Conservation (phyloP, 2,797 vertebrate genomes). For the Clarias fuscus region DNA sequence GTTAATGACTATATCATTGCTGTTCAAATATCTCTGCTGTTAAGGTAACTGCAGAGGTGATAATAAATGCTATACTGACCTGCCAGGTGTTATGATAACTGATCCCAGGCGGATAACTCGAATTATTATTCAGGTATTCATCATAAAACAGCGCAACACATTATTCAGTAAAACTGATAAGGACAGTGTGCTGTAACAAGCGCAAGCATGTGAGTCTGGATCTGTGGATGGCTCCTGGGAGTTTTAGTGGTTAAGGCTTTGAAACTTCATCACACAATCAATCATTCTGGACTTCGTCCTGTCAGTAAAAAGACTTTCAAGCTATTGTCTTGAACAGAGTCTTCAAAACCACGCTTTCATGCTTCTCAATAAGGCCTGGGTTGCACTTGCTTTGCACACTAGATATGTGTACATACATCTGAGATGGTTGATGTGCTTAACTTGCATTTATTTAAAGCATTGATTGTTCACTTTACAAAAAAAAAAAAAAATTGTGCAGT, state of each 20-base stretch:
- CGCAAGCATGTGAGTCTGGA: background rate
- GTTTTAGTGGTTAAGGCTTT: background rate
- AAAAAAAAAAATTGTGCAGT: background rate
- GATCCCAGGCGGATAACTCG: background rate
- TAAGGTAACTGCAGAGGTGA: background rate
- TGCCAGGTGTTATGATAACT: background rate
- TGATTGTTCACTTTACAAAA: too few species aligned
- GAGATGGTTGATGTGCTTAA: background rate
- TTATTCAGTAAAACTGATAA: background rate
- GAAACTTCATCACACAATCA: background rate
- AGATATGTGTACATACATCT: background rate
- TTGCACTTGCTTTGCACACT: background rate
- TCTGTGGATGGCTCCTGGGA: background rate
- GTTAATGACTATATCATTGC: background rate
- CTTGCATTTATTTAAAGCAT: background rate
- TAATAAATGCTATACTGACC: background rate
- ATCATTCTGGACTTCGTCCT: background rate
- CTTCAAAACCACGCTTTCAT: background rate
- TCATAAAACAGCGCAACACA: background rate
- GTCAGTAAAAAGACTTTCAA: background rate
- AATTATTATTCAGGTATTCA: background rate
- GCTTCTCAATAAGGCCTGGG: background rate
- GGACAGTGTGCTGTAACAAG: background rate
- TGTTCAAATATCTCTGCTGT: constrained; percentile 13
- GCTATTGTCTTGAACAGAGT: background rate